Conservation (phyloP, 2,113 vertebrate genomes). For the Numenius arquata region DNA sequence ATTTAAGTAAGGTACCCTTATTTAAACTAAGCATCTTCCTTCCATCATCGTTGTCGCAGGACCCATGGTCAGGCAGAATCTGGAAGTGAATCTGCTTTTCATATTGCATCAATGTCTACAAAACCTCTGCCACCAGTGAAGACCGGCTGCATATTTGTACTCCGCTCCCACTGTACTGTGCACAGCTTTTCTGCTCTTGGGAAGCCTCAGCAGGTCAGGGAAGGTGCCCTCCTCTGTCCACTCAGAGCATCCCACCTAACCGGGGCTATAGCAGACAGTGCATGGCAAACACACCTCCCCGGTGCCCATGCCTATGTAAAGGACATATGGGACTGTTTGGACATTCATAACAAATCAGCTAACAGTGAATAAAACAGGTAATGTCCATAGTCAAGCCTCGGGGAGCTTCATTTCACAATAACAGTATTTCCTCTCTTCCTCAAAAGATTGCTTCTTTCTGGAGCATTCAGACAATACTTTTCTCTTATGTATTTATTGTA, state of each 20-base stretch:
- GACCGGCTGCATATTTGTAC: fast-evolving
- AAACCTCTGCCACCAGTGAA: too few species aligned
- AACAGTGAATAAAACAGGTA: neutral
- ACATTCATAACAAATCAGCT: neutral
- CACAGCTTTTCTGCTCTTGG: neutral
- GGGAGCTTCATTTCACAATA: neutral
- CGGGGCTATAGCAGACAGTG: fast-evolving
- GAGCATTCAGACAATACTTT: neutral
- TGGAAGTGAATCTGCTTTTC: neutral
- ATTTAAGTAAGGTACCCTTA: neutral
- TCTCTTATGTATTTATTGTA: neutral
- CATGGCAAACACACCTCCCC: fast-evolving
- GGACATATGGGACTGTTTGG: fast-evolving
- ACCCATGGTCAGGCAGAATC: neutral
- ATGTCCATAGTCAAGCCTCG: neutral
- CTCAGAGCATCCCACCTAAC: neutral
- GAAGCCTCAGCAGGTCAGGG: neutral
- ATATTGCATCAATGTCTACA: neutral
- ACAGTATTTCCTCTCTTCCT: neutral
- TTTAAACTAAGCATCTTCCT: neutral
- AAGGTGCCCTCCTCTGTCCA: neutral
- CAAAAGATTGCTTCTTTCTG: neutral
- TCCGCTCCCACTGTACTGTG: fast-evolving
- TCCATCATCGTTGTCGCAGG: neutral
- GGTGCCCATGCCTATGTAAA: neutral